These are phyloP conservation scores for Mesopsocus fuscifrons DNA, from an alignment of 2,888 invertebrate genomes.

Conservation along the genomic window DNA sequence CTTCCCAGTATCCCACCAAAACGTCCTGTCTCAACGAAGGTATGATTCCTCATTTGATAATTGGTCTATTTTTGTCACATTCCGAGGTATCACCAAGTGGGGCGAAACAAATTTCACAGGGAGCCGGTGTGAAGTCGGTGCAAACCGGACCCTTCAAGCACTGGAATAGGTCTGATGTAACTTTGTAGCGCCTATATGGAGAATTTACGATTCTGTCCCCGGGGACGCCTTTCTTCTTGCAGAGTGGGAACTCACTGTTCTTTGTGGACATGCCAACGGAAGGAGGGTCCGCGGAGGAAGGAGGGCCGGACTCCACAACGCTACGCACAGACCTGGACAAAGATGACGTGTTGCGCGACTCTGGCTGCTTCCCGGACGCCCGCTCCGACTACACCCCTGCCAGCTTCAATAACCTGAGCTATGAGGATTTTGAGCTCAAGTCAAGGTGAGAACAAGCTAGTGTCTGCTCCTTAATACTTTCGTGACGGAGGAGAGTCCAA, in stretches of 20 bases:
- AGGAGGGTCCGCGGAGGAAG: constrained; percentile 20
- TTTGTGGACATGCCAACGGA: constrained; percentile 31
- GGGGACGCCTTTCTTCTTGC: not conserved
- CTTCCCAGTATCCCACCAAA: constrained; percentile 29
- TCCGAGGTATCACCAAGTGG: too few relatives aligned
- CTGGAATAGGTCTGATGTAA: too few relatives aligned
- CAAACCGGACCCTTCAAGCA: too few relatives aligned
- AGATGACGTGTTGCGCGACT: constrained; percentile 31
- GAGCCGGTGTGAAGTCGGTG: too few relatives aligned
- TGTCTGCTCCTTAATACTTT: too few relatives aligned
- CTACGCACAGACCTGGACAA: constrained; percentile 19
- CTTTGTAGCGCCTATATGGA: too few relatives aligned
- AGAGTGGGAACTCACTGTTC: not conserved
- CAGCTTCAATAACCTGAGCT: constrained; percentile 26
- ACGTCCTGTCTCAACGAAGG: constrained; percentile 22
- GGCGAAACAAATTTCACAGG: too few relatives aligned
- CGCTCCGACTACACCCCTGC: not conserved
- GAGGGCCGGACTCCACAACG: not conserved
- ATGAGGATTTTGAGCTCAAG: constrained; percentile 27
- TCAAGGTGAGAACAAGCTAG: too few relatives aligned
- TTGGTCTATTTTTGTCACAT: too few relatives aligned
- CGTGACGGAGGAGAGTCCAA: too few relatives aligned
- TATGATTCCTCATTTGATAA: too few relatives aligned
- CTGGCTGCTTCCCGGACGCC: constrained; percentile 20
- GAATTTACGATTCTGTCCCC: too few relatives aligned